Evolutionary conservation across 2,797 vertebrate species (phyloP).

Genomic region (Cynopterus sphinx): DNA sequence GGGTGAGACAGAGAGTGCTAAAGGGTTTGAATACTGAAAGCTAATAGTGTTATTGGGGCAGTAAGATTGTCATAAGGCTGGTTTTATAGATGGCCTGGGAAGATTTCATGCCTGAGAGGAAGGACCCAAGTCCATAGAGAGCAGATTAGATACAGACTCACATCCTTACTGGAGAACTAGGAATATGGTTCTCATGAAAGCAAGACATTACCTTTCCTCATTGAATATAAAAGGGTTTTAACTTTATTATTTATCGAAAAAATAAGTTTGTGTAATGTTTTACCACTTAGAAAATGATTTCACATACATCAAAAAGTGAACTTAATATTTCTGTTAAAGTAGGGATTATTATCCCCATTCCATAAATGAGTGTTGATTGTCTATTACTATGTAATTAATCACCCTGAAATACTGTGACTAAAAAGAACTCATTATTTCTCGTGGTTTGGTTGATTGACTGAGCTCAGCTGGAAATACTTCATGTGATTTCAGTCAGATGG

Average conservation of each 20-base stretch:
- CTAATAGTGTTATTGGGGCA: not conserved
- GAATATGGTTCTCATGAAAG: not conserved
- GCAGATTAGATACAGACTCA: not conserved
- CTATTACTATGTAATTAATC: not conserved
- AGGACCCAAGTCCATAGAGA: not conserved
- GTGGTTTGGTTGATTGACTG: not conserved
- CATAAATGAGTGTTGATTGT: not conserved
- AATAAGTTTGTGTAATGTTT: not conserved
- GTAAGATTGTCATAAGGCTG: not conserved
- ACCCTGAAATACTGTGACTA: not conserved
- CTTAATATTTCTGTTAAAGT: not conserved
- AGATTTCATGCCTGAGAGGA: not conserved
- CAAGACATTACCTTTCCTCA: not conserved
- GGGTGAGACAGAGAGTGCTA: not conserved
- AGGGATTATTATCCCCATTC: not conserved
- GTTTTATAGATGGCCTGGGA: not conserved
- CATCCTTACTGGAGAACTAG: not conserved
- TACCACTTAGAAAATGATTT: not conserved
- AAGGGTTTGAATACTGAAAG: not conserved
- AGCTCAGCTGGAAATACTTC: not conserved
- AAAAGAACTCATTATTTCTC: not conserved
- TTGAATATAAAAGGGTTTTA: not conserved
- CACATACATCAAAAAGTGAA: not conserved
- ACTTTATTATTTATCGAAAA: not conserved
- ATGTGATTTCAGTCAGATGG: not conserved